Percentiles rank a stretch among this genome's conserved stretches.
Evolutionary conservation across 2,888 invertebrate species (phyloP).

Genomic region (Sminthurinus aureus): DNA sequence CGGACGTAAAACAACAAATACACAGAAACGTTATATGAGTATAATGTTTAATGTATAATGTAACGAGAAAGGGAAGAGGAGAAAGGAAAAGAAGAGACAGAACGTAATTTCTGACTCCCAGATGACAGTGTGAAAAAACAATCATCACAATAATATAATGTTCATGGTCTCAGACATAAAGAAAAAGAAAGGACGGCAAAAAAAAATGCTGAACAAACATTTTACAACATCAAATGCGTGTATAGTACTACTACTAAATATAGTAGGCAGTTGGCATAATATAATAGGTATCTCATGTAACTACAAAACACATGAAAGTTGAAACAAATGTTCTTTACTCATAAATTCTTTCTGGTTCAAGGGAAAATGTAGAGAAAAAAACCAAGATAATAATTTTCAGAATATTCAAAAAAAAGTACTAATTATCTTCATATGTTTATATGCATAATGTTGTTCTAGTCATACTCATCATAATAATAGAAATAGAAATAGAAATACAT

Average conservation of each 20-base stretch:
- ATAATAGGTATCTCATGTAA: no score
- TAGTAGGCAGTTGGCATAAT: no score
- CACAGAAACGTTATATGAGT: no score
- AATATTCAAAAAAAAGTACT: not conserved
- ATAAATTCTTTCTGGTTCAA: no score
- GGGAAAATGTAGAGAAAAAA: no score
- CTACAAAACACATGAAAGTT: no score
- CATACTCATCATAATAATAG: not conserved
- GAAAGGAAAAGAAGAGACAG: not conserved
- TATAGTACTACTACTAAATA: no score
- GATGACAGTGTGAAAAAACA: conserved; percentile 45
- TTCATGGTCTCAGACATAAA: not conserved
- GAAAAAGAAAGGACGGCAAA: conserved; percentile 14
- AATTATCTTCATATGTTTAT: no score
- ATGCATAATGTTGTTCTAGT: not conserved
- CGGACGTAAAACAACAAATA: not conserved
- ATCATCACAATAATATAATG: conserved; percentile 13
- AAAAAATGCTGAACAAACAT: conserved; percentile 34
- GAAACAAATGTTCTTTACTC: no score
- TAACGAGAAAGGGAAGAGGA: no score
- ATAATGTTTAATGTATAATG: no score
- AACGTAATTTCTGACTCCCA: conserved; percentile 27
- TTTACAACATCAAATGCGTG: not conserved
- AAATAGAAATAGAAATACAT: not conserved
- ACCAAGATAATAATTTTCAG: no score